Evolutionary conservation across 2,797 vertebrate genomes (phyloP).

Genomic region (Pampus argenteus): DNA sequence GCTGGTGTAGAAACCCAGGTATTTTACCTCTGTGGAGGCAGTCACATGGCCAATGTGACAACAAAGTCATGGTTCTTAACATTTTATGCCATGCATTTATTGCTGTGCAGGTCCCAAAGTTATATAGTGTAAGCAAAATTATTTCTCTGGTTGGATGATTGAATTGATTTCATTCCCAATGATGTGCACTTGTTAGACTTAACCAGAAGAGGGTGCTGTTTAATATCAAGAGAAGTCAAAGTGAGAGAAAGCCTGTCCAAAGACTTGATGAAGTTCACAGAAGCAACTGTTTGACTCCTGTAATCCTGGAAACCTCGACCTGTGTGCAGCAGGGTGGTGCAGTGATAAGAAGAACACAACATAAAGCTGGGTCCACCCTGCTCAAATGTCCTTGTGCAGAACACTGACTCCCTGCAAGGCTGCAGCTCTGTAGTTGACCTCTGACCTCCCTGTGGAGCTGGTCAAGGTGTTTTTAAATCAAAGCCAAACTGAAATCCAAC

Average conservation of each 20-base stretch:
- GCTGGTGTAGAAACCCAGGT: too few relatives aligned
- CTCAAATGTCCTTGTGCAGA: constrained; percentile 24
- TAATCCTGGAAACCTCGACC: not conserved
- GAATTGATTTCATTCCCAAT: rapidly evolving
- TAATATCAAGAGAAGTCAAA: constrained; percentile 11
- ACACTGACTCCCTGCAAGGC: constrained; percentile 25
- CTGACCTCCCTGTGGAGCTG: constrained; percentile 32
- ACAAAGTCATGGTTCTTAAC: not conserved
- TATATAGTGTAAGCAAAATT: too few relatives aligned
- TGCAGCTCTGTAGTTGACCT: constrained; percentile 26
- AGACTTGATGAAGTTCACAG: not conserved
- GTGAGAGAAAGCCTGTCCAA: too few relatives aligned
- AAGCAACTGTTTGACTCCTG: not conserved
- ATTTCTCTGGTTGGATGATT: not conserved
- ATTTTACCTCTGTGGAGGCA: too few relatives aligned
- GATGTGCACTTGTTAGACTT: constrained; percentile 11
- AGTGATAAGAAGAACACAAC: not conserved
- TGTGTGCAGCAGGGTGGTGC: not conserved
- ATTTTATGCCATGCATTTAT: not conserved
- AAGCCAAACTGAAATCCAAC: not conserved
- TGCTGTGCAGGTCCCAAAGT: not conserved
- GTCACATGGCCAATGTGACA: too few relatives aligned
- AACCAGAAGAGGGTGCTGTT: constrained; percentile 46
- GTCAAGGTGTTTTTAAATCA: constrained; percentile 21
- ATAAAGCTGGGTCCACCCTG: constrained; percentile 10